phyloP scores from a whole-genome alignment of 1,140 invertebrate species.

The Drosophila orena region DNA sequence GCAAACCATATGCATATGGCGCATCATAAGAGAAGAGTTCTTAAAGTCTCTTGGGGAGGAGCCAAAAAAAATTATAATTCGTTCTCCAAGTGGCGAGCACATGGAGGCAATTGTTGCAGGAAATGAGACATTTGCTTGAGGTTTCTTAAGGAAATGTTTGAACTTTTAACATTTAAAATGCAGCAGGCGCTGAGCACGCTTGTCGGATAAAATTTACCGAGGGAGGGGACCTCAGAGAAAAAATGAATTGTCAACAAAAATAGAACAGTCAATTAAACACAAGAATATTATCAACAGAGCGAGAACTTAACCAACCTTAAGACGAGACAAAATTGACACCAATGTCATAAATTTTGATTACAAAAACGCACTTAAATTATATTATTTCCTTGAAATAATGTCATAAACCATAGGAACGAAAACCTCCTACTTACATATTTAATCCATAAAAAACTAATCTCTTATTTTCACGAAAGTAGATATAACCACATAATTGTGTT shows the following conservation, averaged over 20 bases:
- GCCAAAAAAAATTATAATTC: slow-evolving; percentile 52
- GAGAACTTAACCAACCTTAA: background rate
- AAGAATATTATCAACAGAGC: slow-evolving; percentile 2
- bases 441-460: slow-evolving; percentile 43
- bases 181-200: slow-evolving; percentile 71
- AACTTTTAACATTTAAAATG: slow-evolving; percentile 83
- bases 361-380: slow-evolving; percentile 67
- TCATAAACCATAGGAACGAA: slow-evolving; percentile 2
- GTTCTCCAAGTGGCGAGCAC: slow-evolving; percentile 60
- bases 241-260: slow-evolving; percentile 79
- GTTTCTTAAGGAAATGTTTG: slow-evolving; percentile 63
- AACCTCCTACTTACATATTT: slow-evolving; percentile 9
- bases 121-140: slow-evolving; percentile 79
- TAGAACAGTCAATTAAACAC: slow-evolving; percentile 29
- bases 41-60: slow-evolving; percentile 1
- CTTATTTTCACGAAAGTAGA: slow-evolving; percentile 40
- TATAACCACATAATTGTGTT: slow-evolving; percentile 56
- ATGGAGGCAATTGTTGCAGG: slow-evolving; percentile 78
- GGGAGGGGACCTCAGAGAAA: slow-evolving; percentile 34
- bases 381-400: slow-evolving; percentile 59
- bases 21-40: slow-evolving; percentile 12
- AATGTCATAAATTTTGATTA: slow-evolving; percentile 32
- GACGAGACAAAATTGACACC: slow-evolving; percentile 9
- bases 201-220: slow-evolving; percentile 33
- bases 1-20: slow-evolving; percentile 63